Evolutionary conservation across 2,113 vertebrate genomes (phyloP).

Genomic region (Pheucticus melanocephalus): DNA sequence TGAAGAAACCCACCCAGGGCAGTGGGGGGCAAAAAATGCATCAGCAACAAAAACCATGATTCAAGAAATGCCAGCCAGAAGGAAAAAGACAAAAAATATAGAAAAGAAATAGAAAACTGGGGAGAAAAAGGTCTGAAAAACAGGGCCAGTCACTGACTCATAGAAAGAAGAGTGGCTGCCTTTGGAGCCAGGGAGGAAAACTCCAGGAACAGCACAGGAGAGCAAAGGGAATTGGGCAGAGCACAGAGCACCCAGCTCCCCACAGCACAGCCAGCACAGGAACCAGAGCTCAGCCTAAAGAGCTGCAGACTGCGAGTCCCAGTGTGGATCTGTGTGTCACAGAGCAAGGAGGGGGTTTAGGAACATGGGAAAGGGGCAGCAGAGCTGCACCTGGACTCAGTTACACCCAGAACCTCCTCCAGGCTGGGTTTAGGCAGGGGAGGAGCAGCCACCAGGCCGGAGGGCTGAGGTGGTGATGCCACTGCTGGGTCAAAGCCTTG

Average conservation of each 20-base stretch:
- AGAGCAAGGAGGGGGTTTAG: background rate
- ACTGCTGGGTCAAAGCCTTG: background rate
- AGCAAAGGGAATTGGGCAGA: background rate
- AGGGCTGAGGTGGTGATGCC: background rate
- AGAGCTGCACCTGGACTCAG: background rate
- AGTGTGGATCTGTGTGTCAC: background rate
- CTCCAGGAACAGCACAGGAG: background rate
- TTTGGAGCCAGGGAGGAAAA: background rate
- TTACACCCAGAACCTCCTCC: background rate
- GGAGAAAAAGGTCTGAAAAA: conserved; percentile 25
- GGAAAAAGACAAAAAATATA: background rate
- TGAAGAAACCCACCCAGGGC: conserved; percentile 61
- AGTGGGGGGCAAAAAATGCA: conserved; percentile 59
- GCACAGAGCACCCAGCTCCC: background rate
- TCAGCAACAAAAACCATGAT: conserved; percentile 60
- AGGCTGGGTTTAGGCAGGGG: background rate
- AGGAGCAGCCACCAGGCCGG: background rate
- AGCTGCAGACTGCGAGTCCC: background rate
- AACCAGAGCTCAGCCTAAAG: background rate
- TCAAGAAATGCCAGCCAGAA: background rate
- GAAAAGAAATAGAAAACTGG: background rate
- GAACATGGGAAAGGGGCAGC: background rate
- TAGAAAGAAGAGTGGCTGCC: background rate
- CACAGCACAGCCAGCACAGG: rapidly evolving
- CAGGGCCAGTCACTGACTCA: background rate